Evolutionary conservation across 2,113 vertebrate genomes (phyloP), one percentile per base, ranked within the genome.

Genomic region (Pedionomus torquatus): DNA sequence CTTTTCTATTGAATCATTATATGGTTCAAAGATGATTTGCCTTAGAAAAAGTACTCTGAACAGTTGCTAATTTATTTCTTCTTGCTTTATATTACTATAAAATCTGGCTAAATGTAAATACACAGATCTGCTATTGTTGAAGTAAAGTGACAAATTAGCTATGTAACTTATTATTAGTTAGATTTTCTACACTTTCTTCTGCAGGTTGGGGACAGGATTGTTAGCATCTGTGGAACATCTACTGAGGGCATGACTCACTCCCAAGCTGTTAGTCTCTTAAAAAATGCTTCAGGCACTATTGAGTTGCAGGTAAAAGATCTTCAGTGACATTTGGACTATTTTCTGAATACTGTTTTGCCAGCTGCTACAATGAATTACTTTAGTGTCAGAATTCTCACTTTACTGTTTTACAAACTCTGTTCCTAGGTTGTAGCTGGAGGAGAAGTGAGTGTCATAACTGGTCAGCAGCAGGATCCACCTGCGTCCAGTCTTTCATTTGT

Each of bases 201-300:
- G 39, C 91, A 99, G 99, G 99, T 99, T n/a, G 99, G 99, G 11
- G 99, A 99, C 93, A 98, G 99, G 92, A 99, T 99, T 88, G 96
- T 99, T 93, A 99, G 98, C 80, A 99, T 99, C 93, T 99, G 99
- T 93, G 99, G 99, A 79, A 98, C 98, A 28, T 97, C 98, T 13
- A 98, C 99, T 0, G 99, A 99, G 83, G 99, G 98, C 68, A 99
- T 99, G 99, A 99, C 98, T 97, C 99, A 99, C 92, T 98, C 98
- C 4, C 99, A 99, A 96, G 99, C 99, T 30, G 99, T 99, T 92
- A 97, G 96, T 61, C 97, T 99, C 90, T 97, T 99, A 88, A 99
- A 99, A 98, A 99, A 97, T 95, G 98, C 99, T 90, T 98, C 98
- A 3, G 99, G 99, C 87, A 98, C 98, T 72, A 97, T 99, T 79